Evolutionary conservation across 2,113 vertebrate genomes (phyloP), one percentile per base, ranked within the genome.

Genomic region (Halcyon malimbica): DNA sequence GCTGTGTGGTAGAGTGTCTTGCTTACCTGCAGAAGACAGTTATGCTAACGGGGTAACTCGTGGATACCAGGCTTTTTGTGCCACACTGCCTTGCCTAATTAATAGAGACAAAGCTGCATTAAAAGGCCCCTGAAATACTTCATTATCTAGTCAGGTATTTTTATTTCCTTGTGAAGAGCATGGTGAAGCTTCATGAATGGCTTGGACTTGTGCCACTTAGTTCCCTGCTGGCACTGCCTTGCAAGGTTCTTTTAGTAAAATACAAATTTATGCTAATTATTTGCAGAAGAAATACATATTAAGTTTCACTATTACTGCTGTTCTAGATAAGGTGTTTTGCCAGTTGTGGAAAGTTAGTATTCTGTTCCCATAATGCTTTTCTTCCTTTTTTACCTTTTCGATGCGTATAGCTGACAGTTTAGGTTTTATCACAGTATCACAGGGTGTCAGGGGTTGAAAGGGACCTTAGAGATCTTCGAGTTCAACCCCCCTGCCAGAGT

Each of bases 1-100:
- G 4, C 68, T 0, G 5, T 6, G 53, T 21, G 42, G 18, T 2
- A 1, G 48, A 31, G 62, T 3, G 10, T 28, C 33, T 21, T 5
- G 5, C 56, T 63, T 81, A 59, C 75, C 83, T 59, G 44, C 42
- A 12, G 28, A 51, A 10, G 0, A 1, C 87, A 62, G 76, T 3
- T 65, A 16, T 1, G 7, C 83, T 64, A 15, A 7, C 0, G 4
- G 29, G 16, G 9, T 41, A 8, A 3, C 33, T 16, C 71, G 4
- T 41, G 48, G 48, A 60, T n/a, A 42, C 37, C 0, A 0, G 51
- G 21, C 26, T 54, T 28, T 46, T 59, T 3, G 2, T 70, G 68
- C 69, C 33, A 2, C 0, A 0, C 26, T 75, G 41, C 39, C 29
- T 53, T 48, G 29, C 31, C 81, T 73, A 10, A 25, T 17, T n/a